These are phyloP conservation scores for Pongo pygmaeus DNA, from an alignment of 2,113 vertebrate species.

Conservation along the genomic window DNA sequence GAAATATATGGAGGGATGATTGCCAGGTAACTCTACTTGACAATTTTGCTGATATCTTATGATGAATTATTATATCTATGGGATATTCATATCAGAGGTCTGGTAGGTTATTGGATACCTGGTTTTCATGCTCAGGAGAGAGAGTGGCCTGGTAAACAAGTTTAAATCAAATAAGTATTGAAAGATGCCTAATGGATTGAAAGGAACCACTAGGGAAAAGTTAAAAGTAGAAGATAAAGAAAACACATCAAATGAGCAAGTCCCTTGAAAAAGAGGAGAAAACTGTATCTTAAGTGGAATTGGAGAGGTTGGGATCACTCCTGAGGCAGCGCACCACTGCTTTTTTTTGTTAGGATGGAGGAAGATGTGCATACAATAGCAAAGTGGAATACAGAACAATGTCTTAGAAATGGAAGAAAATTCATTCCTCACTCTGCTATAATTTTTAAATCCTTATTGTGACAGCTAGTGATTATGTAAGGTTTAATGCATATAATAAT, in stretches of 20 bases:
- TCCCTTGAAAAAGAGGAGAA: not conserved
- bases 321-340: rapidly evolving
- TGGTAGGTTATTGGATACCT: not conserved
- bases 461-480: not conserved
- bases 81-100: not conserved
- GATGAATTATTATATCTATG: not conserved
- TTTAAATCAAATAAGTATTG: not conserved
- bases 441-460: not conserved
- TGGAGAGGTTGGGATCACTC: rapidly evolving
- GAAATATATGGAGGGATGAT: not conserved
- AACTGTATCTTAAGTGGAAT: not conserved
- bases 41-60: not conserved
- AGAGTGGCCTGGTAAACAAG: not conserved
- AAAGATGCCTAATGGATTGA: not conserved
- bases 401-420: not conserved
- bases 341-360: not conserved
- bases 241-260: not conserved
- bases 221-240: not conserved
- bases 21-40: not conserved
- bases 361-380: not conserved
- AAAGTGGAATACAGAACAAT: not conserved
- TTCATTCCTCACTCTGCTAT: not conserved
- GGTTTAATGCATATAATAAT: not conserved
- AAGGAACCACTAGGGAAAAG: not conserved
- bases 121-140: not conserved